phyloP scores from a whole-genome alignment of 2,888 invertebrate genomes.

The Hybos culiciformis region DNA sequence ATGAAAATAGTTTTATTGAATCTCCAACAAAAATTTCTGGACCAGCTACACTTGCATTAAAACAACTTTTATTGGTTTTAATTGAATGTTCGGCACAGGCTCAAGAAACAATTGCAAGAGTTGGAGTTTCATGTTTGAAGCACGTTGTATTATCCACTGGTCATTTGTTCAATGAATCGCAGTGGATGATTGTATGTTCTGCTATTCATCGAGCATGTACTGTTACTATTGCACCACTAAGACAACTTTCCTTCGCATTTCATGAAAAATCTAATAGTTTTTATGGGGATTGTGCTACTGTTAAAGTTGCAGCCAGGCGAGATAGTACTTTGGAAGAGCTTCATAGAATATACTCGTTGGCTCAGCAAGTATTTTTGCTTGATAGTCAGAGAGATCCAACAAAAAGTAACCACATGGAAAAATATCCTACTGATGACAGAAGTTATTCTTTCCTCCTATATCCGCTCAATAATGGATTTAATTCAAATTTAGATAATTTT shows the following conservation, averaged over 20 bases:
- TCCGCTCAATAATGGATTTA: conserved; percentile 55
- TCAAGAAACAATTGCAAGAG: conserved; percentile 74
- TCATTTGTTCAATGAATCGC: conserved; percentile 61
- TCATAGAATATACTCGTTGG: conserved; percentile 71
- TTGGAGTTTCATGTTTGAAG: conserved; percentile 84
- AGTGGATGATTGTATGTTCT: conserved; percentile 77
- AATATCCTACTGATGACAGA: conserved; percentile 58
- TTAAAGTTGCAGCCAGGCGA: conserved; percentile 82
- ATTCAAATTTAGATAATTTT: conserved; percentile 60
- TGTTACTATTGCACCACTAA: conserved; percentile 74
- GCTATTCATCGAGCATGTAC: conserved; percentile 72
- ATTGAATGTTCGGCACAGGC: conserved; percentile 86
- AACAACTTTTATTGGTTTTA: conserved; percentile 70
- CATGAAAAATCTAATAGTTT: conserved; percentile 86
- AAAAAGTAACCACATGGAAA: conserved; percentile 22
- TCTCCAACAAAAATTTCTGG: conserved; percentile 40
- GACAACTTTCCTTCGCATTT: conserved; percentile 80
- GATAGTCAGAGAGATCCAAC: conserved; percentile 37
- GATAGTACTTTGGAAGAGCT: conserved; percentile 77
- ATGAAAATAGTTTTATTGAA: conserved; percentile 35
- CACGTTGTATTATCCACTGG: conserved; percentile 75
- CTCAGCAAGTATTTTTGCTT: conserved; percentile 73
- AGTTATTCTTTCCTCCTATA: conserved; percentile 82
- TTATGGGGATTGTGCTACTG: conserved; percentile 82
- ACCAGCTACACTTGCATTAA: conserved; percentile 63